Percentiles rank a stretch among this genome's conserved stretches.
phyloP scores from a whole-genome alignment of 2,797 vertebrate species.

The Adelosebastes latens region DNA sequence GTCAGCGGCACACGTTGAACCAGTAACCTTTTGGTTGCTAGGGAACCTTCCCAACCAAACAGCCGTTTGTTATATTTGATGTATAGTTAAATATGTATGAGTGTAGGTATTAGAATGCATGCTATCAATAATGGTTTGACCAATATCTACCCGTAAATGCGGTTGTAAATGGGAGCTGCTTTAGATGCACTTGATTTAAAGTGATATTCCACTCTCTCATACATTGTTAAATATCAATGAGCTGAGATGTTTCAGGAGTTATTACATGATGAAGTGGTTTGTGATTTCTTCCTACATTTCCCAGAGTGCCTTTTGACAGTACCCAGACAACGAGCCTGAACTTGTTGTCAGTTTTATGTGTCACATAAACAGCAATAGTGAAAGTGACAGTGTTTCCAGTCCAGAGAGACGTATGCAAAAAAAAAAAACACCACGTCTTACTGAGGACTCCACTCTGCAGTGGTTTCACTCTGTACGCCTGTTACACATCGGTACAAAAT shows the following conservation, averaged over 20 bases:
- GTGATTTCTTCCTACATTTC: background rate
- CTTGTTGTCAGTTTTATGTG: background rate
- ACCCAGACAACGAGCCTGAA: conserved; percentile 4
- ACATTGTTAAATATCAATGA: background rate
- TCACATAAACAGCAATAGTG: background rate
- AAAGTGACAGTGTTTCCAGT: background rate
- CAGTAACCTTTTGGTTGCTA: conserved; percentile 20
- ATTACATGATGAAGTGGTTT: background rate
- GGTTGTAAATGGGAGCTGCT: background rate
- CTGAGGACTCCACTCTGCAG: background rate
- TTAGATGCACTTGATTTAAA: background rate
- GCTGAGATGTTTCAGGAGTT: background rate
- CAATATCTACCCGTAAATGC: background rate
- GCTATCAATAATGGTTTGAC: background rate
- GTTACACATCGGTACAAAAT: conserved; percentile 24
- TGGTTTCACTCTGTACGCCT: background rate
- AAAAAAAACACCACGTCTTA: background rate
- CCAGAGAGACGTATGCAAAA: background rate
- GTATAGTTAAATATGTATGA: background rate
- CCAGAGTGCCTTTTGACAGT: background rate
- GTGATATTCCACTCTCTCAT: background rate
- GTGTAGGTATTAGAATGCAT: background rate
- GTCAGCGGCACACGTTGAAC: background rate
- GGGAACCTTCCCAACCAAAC: background rate
- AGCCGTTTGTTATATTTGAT: background rate